Percentiles rank a stretch among this genome's conserved stretches.
phyloP scores from a whole-genome alignment of 2,797 vertebrate genomes.

The Pantherophis alleghaniensis region DNA sequence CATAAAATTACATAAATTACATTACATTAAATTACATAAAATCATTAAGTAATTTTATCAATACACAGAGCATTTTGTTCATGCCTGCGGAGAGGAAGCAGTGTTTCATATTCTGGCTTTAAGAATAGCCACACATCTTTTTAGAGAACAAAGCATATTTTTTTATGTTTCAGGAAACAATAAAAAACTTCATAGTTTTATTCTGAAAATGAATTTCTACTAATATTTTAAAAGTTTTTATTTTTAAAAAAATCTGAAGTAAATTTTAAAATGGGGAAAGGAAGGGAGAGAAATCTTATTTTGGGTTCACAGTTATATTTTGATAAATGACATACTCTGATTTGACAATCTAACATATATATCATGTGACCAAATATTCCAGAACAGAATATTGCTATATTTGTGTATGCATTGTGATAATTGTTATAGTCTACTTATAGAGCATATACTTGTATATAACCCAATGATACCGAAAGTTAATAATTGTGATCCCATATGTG shows the following conservation, averaged over 20 bases:
- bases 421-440: neutral
- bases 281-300: neutral
- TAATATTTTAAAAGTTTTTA: constrained; percentile 11
- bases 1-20: too few relatives aligned
- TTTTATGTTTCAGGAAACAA: neutral
- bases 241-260: constrained; percentile 21
- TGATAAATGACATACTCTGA: constrained; percentile 7
- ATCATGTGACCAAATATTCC: neutral
- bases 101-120: constrained; percentile 15
- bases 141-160: neutral
- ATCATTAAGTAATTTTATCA: neutral
- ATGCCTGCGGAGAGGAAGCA: neutral
- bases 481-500: neutral
- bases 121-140: neutral
- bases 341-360: constrained; percentile 15
- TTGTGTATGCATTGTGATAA: constrained; percentile 15
- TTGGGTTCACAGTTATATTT: constrained; percentile 19
- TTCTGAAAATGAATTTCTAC: neutral
- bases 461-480: neutral
- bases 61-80: neutral
- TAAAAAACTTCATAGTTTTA: neutral
- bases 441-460: neutral
- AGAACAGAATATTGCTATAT: neutral
- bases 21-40: too few relatives aligned
- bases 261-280: neutral